Percentiles rank a stretch among this genome's conserved stretches.
Conservation (phyloP, 2,797 vertebrate species). For the Sternarchorhynchus goeldii region DNA sequence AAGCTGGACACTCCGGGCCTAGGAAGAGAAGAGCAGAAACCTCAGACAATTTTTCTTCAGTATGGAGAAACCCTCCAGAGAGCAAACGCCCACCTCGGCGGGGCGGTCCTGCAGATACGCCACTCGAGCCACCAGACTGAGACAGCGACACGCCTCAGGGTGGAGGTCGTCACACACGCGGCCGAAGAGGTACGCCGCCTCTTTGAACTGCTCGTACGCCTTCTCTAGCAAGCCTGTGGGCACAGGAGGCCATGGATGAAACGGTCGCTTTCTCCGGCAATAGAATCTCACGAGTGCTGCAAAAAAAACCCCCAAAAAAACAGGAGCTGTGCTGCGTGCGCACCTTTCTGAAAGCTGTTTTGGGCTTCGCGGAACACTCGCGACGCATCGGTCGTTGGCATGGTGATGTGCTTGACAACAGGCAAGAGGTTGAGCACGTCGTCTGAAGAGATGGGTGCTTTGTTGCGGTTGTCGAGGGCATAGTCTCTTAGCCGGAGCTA, state of each 20-base stretch:
- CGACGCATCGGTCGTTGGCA: conserved; percentile 70
- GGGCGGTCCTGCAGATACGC: conserved; percentile 75
- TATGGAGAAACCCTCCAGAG: background rate
- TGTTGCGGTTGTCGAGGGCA: conserved; percentile 76
- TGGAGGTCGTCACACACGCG: conserved; percentile 79
- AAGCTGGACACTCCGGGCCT: conserved; percentile 81
- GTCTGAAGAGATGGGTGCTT: conserved; percentile 79
- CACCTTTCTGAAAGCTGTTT: conserved; percentile 77
- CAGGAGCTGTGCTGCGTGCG: no score
- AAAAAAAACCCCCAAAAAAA: background rate
- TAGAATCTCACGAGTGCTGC: no score
- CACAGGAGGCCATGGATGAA: background rate
- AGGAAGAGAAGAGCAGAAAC: conserved; percentile 23
- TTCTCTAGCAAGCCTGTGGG: conserved; percentile 75
- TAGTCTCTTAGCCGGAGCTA: conserved; percentile 83
- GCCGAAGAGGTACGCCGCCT: conserved; percentile 75
- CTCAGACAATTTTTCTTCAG: background rate
- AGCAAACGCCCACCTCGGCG: conserved; percentile 69
- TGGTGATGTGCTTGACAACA: conserved; percentile 76
- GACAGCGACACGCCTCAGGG: conserved; percentile 76
- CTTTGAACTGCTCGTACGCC: conserved; percentile 77
- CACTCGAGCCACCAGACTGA: conserved; percentile 76
- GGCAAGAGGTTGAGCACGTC: conserved; percentile 82
- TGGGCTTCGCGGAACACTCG: conserved; percentile 67
- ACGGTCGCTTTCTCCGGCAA: background rate